Evolutionary conservation across 2,797 vertebrate species (phyloP).

Genomic region (Bradypodion pumilum): DNA sequence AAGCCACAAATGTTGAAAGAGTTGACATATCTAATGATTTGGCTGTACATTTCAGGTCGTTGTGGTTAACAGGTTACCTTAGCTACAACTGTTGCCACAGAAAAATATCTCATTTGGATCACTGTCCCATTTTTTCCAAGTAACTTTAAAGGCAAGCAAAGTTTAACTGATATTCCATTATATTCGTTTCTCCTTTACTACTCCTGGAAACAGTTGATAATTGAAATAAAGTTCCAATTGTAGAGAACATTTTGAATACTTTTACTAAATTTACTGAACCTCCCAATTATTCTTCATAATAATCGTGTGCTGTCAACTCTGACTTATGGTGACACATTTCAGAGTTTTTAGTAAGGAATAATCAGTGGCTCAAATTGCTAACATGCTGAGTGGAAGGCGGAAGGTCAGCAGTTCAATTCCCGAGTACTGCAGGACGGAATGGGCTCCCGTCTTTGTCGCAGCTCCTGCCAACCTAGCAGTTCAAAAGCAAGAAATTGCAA

Average conservation of each 20-base stretch:
- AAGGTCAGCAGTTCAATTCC: too few relatives aligned
- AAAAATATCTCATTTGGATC: slow-evolving; percentile 38
- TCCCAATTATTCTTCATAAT: slow-evolving; percentile 8
- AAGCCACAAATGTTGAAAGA: neutral
- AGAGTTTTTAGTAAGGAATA: too few relatives aligned
- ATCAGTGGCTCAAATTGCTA: too few relatives aligned
- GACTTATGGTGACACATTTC: too few relatives aligned
- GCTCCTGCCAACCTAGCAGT: too few relatives aligned
- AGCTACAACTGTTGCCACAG: slow-evolving; percentile 35
- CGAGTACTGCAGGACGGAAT: too few relatives aligned
- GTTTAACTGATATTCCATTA: slow-evolving; percentile 31
- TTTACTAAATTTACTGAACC: slow-evolving; percentile 10
- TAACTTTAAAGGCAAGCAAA: slow-evolving; percentile 16
- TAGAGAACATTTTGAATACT: neutral
- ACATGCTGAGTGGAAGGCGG: too few relatives aligned
- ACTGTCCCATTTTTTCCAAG: neutral
- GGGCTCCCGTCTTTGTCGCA: too few relatives aligned
- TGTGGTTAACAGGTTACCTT: slow-evolving; percentile 39
- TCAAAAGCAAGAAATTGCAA: too few relatives aligned
- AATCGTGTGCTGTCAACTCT: too few relatives aligned
- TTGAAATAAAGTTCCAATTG: slow-evolving; percentile 8
- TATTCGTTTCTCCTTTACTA: neutral
- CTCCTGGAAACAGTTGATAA: slow-evolving; percentile 36
- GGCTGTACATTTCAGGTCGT: slow-evolving; percentile 7
- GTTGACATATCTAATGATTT: slow-evolving; percentile 42